Percentiles rank a stretch among this genome's conserved stretches.
Evolutionary conservation across 2,888 invertebrate genomes (phyloP).

Genomic region (Scaptomyza cyrtandrae): DNA sequence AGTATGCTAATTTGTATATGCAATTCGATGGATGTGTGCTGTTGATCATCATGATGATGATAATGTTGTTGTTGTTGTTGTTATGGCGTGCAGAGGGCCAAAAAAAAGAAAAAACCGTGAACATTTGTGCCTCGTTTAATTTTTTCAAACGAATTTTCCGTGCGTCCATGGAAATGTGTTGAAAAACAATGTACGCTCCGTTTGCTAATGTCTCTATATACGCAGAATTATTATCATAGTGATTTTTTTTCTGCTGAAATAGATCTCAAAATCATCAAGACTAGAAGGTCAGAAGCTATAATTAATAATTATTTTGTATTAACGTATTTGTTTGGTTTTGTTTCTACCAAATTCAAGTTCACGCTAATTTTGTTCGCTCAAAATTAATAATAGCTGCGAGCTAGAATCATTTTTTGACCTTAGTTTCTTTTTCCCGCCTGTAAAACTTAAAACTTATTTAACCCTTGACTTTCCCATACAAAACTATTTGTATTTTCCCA

Average conservation of each 20-base stretch:
- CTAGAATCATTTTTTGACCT: not conserved
- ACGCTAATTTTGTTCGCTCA: not conserved
- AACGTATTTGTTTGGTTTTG: not conserved
- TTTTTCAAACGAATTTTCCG: constrained; percentile 40
- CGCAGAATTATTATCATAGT: constrained; percentile 24
- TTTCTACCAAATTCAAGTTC: constrained; percentile 3
- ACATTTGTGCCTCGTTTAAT: constrained; percentile 63
- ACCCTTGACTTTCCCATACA: not conserved
- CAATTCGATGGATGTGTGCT: constrained; percentile 47
- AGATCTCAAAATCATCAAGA: not conserved
- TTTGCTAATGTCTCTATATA: constrained; percentile 12
- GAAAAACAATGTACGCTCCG: constrained; percentile 4
- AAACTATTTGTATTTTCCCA: constrained; percentile 10
- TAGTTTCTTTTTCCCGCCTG: not conserved
- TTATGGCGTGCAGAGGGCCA: constrained; percentile 31
- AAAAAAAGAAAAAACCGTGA: constrained; percentile 40
- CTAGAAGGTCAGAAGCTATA: constrained; percentile 3
- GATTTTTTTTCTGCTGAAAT: not conserved
- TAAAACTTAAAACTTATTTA: not conserved
- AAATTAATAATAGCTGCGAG: constrained; percentile 8
- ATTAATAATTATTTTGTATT: constrained; percentile 3
- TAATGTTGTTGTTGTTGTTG: constrained; percentile 18
- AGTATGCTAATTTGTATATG: constrained; percentile 76
- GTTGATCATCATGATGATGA: not conserved
- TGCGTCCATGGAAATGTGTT: constrained; percentile 30